Percentiles rank a stretch among this genome's conserved stretches.
phyloP scores from a whole-genome alignment of 2,888 invertebrate species.

The Caenorhabditis zanzibari region DNA sequence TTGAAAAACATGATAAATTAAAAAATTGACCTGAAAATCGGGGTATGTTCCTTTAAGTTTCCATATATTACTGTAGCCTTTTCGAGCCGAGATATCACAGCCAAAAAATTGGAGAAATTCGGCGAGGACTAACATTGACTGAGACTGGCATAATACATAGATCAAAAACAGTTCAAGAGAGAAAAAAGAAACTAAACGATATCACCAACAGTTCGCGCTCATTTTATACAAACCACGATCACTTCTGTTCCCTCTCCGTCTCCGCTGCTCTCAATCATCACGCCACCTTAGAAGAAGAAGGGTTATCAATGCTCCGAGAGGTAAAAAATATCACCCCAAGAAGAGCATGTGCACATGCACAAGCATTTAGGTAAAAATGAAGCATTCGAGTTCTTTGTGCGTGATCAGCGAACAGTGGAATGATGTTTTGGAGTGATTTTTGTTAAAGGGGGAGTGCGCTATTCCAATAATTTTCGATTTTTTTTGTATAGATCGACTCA shows the following conservation, averaged over 20 bases:
- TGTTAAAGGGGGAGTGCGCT: too few relatives aligned
- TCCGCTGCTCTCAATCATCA: constrained; percentile 55
- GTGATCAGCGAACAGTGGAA: constrained; percentile 60
- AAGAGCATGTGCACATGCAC: constrained; percentile 40
- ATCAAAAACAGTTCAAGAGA: neutral
- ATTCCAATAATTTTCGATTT: too few relatives aligned
- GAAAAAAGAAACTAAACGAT: constrained; percentile 13
- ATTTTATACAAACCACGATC: constrained; percentile 40
- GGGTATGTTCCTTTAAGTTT: too few relatives aligned
- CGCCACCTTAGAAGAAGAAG: constrained; percentile 32
- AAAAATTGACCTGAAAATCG: too few relatives aligned
- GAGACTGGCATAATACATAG: too few relatives aligned
- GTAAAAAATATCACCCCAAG: constrained; percentile 59
- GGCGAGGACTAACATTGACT: too few relatives aligned
- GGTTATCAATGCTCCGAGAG: constrained; percentile 39
- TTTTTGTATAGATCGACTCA: too few relatives aligned
- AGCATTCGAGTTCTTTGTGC: constrained; percentile 51
- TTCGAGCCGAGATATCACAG: too few relatives aligned
- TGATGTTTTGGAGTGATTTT: constrained; percentile 25
- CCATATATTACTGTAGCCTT: too few relatives aligned
- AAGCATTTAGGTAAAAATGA: neutral
- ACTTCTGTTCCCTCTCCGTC: constrained; percentile 49
- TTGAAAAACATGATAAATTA: too few relatives aligned
- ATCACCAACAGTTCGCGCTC: constrained; percentile 3
- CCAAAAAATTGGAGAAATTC: too few relatives aligned